Evolutionary conservation across 2,888 invertebrate genomes (phyloP).

Genomic region (Scaeva pyrastri): DNA sequence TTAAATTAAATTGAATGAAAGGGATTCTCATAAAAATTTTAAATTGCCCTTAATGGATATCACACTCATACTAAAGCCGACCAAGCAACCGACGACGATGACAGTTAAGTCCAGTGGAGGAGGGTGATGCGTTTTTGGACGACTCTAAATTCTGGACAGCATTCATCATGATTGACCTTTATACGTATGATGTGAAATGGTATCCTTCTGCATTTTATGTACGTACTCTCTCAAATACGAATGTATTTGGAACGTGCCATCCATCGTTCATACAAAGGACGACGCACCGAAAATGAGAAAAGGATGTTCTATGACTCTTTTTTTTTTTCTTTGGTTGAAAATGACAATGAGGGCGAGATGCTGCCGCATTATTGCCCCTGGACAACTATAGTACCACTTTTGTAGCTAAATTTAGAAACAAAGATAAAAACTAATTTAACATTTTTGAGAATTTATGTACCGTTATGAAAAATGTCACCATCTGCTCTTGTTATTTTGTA

Average conservation of each 20-base stretch:
- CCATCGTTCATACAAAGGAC: conserved; percentile 44
- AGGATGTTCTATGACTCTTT: conserved; percentile 49
- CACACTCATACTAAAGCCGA: conserved; percentile 5
- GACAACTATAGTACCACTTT: too few species aligned
- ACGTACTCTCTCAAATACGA: too few species aligned
- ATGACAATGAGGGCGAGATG: conserved; percentile 48
- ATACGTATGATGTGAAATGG: not conserved
- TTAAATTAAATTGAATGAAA: conserved; percentile 65
- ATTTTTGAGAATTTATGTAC: conserved; percentile 74
- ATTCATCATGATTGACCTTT: conserved; percentile 28
- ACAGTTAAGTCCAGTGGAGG: conserved; percentile 23
- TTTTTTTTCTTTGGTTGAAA: not conserved
- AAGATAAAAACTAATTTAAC: conserved; percentile 71
- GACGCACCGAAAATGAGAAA: conserved; percentile 57
- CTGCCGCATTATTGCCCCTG: not conserved
- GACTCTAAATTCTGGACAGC: not conserved
- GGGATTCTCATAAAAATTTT: conserved; percentile 69
- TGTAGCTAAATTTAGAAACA: conserved; percentile 67
- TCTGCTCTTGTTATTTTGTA: conserved; percentile 32
- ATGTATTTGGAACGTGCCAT: conserved; percentile 74
- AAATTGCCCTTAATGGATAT: conserved; percentile 67
- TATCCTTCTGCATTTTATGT: conserved; percentile 36
- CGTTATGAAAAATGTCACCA: conserved; percentile 74
- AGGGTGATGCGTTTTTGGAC: conserved; percentile 16
- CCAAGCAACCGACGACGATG: not conserved